A percentile compares a stretch with the other conserved stretches of the same genome.
Evolutionary conservation across 2,888 invertebrate species (phyloP).

Genomic region (Drosophila percnosoma): DNA sequence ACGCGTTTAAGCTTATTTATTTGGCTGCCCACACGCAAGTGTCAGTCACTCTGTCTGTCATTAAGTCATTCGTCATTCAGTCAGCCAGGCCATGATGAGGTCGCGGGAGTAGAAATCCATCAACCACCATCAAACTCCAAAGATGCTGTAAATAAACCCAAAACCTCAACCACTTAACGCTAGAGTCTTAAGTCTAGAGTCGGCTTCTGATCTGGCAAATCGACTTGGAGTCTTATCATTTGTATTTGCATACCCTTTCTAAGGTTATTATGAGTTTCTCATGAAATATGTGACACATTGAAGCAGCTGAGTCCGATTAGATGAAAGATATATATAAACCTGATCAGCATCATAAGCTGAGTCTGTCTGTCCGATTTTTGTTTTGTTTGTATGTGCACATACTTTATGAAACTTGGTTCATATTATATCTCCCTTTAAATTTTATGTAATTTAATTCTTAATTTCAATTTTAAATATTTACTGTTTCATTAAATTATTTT

Average conservation of each 20-base stretch:
- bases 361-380: not conserved
- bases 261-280: not conserved
- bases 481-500: too few species aligned
- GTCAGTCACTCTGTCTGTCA: not conserved
- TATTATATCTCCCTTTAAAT: not conserved
- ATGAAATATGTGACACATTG: not conserved
- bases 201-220: conserved; percentile 5
- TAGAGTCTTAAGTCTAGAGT: too few species aligned
- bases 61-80: conserved; percentile 3
- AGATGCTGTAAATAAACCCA: not conserved
- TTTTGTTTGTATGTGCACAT: not conserved
- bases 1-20: conserved; percentile 52
- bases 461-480: too few species aligned
- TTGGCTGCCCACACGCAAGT: conserved; percentile 39
- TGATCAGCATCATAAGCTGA: not conserved
- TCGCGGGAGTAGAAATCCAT: conserved; percentile 27
- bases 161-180: not conserved
- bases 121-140: conserved; percentile 6
- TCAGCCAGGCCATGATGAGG: conserved; percentile 7
- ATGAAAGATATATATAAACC: too few species aligned
- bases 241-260: not conserved
- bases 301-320: not conserved
- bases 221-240: not conserved
- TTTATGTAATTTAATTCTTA: too few species aligned
- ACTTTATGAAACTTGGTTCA: not conserved